Evolutionary conservation across 2,113 vertebrate species (phyloP).

Genomic region (Antidorcas marsupialis): DNA sequence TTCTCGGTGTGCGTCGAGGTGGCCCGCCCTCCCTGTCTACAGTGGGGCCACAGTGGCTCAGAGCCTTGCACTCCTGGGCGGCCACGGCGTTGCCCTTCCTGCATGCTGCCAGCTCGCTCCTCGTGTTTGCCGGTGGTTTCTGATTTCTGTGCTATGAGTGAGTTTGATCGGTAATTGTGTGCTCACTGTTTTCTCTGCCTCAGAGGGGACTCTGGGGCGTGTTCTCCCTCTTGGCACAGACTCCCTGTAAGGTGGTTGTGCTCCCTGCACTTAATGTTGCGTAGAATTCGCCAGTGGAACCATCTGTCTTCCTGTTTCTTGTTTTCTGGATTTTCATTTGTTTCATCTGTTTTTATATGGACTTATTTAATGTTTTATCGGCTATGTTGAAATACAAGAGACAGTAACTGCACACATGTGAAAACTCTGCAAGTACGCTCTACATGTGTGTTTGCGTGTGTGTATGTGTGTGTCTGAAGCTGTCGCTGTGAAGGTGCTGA

Average conservation of each 20-base stretch:
- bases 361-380: not conserved
- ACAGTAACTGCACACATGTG: accelerated
- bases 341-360: not conserved
- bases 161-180: not conserved
- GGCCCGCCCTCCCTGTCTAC: accelerated
- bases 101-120: accelerated
- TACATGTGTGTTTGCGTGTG: accelerated
- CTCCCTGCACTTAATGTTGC: too few species aligned
- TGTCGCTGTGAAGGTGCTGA: accelerated
- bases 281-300: not conserved
- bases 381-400: not conserved
- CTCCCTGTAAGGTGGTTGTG: not conserved
- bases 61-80: accelerated
- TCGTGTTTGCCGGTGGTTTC: too few species aligned
- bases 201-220: not conserved
- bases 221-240: not conserved
- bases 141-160: not conserved
- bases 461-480: accelerated
- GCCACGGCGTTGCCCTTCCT: accelerated
- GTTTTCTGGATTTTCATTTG: not conserved
- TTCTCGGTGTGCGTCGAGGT: accelerated
- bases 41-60: accelerated
- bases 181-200: not conserved
- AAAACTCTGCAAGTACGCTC: accelerated
- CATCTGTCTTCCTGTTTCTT: not conserved